These are phyloP conservation scores for Drosophila neocordata DNA, from an alignment of 1,140 invertebrate species.

Conservation along the genomic window DNA sequence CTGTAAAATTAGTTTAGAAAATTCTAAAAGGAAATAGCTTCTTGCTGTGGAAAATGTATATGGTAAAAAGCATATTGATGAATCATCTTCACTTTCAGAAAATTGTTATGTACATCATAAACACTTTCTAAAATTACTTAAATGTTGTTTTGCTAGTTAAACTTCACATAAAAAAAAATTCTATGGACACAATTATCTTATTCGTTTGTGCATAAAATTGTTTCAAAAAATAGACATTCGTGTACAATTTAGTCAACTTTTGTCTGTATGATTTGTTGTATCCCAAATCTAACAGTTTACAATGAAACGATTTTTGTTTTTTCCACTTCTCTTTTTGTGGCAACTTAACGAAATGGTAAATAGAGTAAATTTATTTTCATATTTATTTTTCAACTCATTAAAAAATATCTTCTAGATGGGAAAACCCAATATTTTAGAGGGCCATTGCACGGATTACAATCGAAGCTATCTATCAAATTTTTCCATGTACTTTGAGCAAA, in stretches of 20 bases:
- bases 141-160: not conserved
- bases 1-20: no score
- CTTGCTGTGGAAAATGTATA: no score
- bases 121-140: not conserved
- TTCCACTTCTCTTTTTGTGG: not conserved
- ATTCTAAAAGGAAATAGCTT: no score
- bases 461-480: constrained; percentile 40
- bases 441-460: constrained; percentile 22
- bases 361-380: not conserved
- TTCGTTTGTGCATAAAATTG: not conserved
- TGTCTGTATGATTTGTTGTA: not conserved
- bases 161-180: not conserved
- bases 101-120: no score
- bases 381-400: no score
- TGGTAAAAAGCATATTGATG: no score
- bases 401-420: not conserved
- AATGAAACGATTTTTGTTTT: not conserved
- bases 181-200: not conserved
- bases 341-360: not conserved
- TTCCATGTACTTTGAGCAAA: constrained; percentile 1
- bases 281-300: not conserved
- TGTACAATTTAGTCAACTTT: not conserved
- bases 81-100: no score
- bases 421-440: not conserved
- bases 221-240: not conserved